A percentile compares a stretch with the other conserved stretches of the same genome.
These are phyloP conservation scores for Brachyalestes nurse DNA, from an alignment of 2,797 vertebrate genomes.

Conservation along the genomic window DNA sequence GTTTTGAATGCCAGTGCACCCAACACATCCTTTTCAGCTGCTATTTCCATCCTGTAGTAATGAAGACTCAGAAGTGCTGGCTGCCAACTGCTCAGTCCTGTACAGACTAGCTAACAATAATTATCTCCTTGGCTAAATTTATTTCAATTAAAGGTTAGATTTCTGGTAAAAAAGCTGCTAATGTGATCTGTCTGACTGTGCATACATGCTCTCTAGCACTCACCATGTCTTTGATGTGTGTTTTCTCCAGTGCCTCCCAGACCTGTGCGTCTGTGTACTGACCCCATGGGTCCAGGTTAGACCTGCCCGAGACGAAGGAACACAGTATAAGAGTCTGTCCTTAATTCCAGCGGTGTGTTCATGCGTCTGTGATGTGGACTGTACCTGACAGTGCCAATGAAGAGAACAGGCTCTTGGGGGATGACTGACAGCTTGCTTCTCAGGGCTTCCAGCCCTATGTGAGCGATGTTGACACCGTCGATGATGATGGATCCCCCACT, in stretches of 20 bases:
- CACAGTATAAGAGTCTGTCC: not conserved
- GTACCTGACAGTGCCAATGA: conserved; percentile 87
- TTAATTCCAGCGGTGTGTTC: not conserved
- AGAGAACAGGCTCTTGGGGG: conserved; percentile 87
- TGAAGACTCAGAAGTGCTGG: too few species aligned
- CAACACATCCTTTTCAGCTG: too few species aligned
- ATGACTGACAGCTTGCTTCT: conserved; percentile 85
- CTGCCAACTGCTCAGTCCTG: too few species aligned
- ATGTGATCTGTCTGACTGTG: not conserved
- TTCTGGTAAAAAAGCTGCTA: not conserved
- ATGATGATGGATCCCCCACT: conserved; percentile 80
- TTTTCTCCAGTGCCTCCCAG: conserved; percentile 85
- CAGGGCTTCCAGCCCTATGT: conserved; percentile 81
- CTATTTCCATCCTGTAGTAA: too few species aligned
- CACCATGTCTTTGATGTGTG: conserved; percentile 82
- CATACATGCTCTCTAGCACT: conserved; percentile 48
- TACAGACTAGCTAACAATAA: too few species aligned
- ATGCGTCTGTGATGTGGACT: conserved; percentile 44
- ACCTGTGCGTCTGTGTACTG: conserved; percentile 81
- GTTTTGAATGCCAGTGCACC: too few species aligned
- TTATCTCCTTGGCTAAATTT: too few species aligned
- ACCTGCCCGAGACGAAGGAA: conserved; percentile 67
- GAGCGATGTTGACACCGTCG: conserved; percentile 80
- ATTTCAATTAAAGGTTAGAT: too few species aligned
- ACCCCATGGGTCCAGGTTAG: conserved; percentile 85